Evolutionary conservation across 2,888 invertebrate genomes (phyloP).

Genomic region (Colletes collaris): DNA sequence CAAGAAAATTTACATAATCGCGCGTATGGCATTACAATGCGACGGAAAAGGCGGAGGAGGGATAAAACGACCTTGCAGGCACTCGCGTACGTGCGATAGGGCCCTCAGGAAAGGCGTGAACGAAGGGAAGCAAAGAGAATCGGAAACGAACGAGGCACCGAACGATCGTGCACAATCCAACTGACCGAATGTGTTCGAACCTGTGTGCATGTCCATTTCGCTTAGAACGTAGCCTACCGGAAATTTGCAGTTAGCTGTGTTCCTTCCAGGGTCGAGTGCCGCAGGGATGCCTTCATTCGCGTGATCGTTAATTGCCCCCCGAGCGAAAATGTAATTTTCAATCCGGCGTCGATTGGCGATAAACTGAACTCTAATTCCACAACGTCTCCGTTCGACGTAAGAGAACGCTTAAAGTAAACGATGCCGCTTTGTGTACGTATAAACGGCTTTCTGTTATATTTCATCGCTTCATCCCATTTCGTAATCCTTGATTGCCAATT

Average conservation of each 20-base stretch:
- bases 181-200: conserved; percentile 42
- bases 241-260: conserved; percentile 80
- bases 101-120: conserved; percentile 37
- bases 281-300: conserved; percentile 45
- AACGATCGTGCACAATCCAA: conserved; percentile 29
- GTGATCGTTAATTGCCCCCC: conserved; percentile 65
- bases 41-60: conserved; percentile 19
- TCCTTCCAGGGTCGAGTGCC: conserved; percentile 74
- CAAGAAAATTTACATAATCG: conserved; percentile 48
- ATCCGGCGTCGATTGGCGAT: conserved; percentile 47
- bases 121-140: conserved; percentile 44
- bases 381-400: not conserved
- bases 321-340: conserved; percentile 58
- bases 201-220: conserved; percentile 65
- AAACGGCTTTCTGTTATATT: too few relatives aligned
- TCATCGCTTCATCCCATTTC: not conserved
- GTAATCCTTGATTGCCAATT: too few relatives aligned
- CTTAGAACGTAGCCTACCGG: conserved; percentile 72
- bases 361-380: conserved; percentile 47
- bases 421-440: not conserved
- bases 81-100: conserved; percentile 14
- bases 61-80: conserved; percentile 31
- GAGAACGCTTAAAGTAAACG: not conserved
- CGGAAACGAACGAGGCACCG: conserved; percentile 40
- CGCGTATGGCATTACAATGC: conserved; percentile 28